These are phyloP conservation scores for Leptinotarsa peninsularis DNA, from an alignment of 2,888 invertebrate genomes.

Conservation along the genomic window DNA sequence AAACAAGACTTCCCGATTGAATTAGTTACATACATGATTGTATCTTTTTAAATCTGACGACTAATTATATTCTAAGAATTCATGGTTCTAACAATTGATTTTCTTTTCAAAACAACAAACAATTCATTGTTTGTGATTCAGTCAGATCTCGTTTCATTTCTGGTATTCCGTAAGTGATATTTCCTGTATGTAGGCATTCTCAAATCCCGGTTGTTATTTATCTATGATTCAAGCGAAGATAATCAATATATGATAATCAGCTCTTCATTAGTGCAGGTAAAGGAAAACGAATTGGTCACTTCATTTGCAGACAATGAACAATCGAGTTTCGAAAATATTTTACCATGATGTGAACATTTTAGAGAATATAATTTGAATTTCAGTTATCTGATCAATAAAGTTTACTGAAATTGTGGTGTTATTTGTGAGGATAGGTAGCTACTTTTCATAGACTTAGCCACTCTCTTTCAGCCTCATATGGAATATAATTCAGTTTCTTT, in stretches of 20 bases:
- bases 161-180: neutral
- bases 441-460: neutral
- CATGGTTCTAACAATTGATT: neutral
- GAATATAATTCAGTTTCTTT: no score
- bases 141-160: neutral
- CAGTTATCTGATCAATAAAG: neutral
- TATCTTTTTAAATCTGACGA: neutral
- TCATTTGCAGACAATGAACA: conserved; percentile 24
- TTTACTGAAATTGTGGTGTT: neutral
- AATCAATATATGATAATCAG: conserved; percentile 17
- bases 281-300: conserved; percentile 23
- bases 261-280: conserved; percentile 2
- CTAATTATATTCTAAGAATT: neutral
- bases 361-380: neutral
- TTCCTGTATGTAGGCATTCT: neutral
- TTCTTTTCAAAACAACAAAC: neutral
- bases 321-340: conserved; percentile 2
- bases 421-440: neutral
- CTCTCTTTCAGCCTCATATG: no score
- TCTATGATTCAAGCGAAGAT: neutral
- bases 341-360: neutral
- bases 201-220: neutral
- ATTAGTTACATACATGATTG: no score
- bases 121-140: neutral
- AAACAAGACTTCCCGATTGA: no score